phyloP scores from a whole-genome alignment of 2,113 vertebrate genomes.

The Pterocles gutturalis region DNA sequence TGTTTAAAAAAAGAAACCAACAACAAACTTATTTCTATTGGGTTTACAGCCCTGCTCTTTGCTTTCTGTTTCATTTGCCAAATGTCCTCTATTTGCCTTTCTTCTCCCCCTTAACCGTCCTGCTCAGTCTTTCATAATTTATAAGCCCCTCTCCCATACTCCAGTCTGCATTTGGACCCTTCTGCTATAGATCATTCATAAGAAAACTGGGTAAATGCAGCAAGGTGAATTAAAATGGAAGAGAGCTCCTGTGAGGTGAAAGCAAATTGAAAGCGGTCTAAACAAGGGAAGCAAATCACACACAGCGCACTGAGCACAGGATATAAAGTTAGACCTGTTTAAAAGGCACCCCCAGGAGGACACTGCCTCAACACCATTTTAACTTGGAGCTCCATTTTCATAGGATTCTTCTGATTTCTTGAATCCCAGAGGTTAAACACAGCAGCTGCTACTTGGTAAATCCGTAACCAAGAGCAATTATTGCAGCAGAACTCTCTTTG shows the following conservation, averaged over 20 bases:
- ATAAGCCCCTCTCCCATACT: slow-evolving; percentile 35
- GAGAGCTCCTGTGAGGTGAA: slow-evolving; percentile 44
- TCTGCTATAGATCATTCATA: slow-evolving; percentile 47
- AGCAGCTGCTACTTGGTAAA: neutral
- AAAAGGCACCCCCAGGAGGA: neutral
- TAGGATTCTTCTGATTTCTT: neutral
- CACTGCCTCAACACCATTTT: neutral
- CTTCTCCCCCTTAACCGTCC: neutral
- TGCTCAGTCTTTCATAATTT: slow-evolving; percentile 64
- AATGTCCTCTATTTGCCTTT: slow-evolving; percentile 29
- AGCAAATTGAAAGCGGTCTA: neutral
- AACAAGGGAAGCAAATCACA: neutral
- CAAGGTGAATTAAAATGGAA: slow-evolving; percentile 35
- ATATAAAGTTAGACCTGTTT: neutral
- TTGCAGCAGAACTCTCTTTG: neutral
- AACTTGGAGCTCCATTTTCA: neutral
- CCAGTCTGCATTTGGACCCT: slow-evolving; percentile 31
- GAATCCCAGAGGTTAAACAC: neutral
- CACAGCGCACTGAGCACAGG: neutral
- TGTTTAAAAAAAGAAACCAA: neutral
- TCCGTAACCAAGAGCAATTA: neutral
- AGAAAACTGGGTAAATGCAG: slow-evolving; percentile 37
- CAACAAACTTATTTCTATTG: neutral
- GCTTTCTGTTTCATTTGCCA: slow-evolving; percentile 1
- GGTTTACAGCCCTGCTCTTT: neutral